phyloP scores from a whole-genome alignment of 2,888 invertebrate genomes.

The Slavum lentiscoides region DNA sequence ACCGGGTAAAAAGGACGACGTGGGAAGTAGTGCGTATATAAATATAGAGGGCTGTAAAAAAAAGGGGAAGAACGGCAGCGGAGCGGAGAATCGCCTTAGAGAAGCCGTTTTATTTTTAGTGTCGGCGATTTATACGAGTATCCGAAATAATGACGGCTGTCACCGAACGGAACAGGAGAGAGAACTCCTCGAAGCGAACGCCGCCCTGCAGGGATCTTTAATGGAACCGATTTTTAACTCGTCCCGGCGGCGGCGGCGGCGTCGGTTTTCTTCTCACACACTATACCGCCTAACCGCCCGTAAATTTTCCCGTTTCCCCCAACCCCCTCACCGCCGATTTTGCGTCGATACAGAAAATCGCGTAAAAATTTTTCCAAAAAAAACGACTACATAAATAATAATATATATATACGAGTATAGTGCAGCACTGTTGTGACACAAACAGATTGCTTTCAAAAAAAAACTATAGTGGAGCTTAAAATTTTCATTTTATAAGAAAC shows the following conservation, averaged over 20 bases:
- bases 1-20: not conserved
- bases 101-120: slow-evolving; percentile 51
- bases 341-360: no score
- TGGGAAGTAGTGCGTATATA: not conserved
- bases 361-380: no score
- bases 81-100: slow-evolving; percentile 25
- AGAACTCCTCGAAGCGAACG: slow-evolving; percentile 33
- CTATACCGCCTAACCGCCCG: no score
- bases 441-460: no score
- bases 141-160: slow-evolving; percentile 53
- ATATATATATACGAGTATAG: no score
- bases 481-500: no score
- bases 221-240: slow-evolving; percentile 53
- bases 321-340: not conserved
- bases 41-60: not conserved
- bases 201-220: slow-evolving; percentile 46
- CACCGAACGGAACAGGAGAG: slow-evolving; percentile 46
- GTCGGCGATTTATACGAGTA: slow-evolving; percentile 52
- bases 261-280: not conserved
- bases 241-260: no score
- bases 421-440: no score
- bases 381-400: no score
- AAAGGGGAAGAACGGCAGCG: not conserved
- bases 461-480: no score
- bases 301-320: not conserved